These are phyloP conservation scores for Diaphora mendica DNA, from an alignment of 2,888 invertebrate species.

Conservation along the genomic window DNA sequence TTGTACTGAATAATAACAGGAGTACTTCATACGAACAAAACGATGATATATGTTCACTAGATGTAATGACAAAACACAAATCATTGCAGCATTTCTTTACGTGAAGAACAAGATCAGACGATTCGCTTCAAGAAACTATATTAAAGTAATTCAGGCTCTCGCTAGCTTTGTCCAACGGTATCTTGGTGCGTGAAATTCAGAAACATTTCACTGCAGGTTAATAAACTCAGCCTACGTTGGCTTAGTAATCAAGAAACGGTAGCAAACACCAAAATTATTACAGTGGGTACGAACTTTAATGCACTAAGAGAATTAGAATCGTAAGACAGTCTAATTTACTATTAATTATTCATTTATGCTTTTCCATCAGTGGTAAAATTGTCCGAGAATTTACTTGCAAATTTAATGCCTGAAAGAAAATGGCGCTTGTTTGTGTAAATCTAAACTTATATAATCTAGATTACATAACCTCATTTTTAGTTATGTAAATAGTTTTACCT, in stretches of 20 bases:
- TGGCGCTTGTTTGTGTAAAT: background rate
- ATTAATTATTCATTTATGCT: background rate
- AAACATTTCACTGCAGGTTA: constrained; percentile 11
- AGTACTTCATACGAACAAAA: background rate
- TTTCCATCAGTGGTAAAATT: background rate
- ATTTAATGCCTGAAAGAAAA: background rate
- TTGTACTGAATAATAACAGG: background rate
- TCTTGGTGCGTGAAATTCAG: constrained; percentile 11
- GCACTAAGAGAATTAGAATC: background rate
- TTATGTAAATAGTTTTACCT: background rate
- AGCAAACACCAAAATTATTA: background rate
- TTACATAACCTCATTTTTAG: background rate
- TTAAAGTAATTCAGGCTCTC: constrained; percentile 6
- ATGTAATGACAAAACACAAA: background rate
- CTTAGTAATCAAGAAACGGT: constrained; percentile 1
- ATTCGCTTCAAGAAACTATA: constrained; percentile 8
- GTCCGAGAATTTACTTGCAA: background rate
- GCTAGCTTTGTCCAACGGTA: constrained; percentile 10
- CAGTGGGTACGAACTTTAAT: background rate
- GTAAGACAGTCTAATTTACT: background rate
- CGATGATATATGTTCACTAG: background rate
- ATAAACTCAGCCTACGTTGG: constrained; percentile 8
- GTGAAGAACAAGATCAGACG: background rate
- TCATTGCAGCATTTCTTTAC: background rate
- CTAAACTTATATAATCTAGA: background rate